A percentile compares a stretch with the other conserved stretches of the same genome.
Evolutionary conservation across 2,113 vertebrate genomes (phyloP).

Genomic region (Corvus cornix): DNA sequence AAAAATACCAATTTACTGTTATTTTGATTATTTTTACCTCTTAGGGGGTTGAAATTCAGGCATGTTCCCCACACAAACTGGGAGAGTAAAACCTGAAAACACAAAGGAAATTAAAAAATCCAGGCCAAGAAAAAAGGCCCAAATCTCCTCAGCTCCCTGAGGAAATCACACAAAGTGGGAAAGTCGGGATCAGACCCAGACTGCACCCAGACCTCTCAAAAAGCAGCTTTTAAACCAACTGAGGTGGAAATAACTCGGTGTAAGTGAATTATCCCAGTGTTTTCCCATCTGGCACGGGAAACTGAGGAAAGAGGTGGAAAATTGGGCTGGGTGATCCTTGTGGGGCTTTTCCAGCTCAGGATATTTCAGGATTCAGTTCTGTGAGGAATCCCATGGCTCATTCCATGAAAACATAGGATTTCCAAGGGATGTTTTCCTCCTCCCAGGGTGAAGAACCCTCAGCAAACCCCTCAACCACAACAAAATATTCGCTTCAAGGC

Average conservation of each 20-base stretch:
- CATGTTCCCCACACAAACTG: neutral
- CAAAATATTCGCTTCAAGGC: neutral
- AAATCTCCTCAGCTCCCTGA: neutral
- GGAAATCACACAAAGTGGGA: neutral
- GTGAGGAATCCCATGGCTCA: neutral
- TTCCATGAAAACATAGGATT: neutral
- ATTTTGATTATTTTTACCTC: neutral
- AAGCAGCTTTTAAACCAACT: neutral
- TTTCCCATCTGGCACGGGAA: neutral
- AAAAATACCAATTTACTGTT: neutral
- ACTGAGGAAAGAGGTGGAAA: neutral
- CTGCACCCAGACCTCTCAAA: neutral
- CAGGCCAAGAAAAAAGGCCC: neutral
- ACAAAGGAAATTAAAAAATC: neutral
- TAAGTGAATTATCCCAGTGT: neutral
- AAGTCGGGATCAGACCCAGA: neutral
- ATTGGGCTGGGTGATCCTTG: neutral
- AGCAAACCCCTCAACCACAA: neutral
- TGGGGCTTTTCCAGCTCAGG: neutral
- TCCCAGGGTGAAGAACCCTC: neutral
- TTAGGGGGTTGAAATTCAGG: neutral
- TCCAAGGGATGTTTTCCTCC: neutral
- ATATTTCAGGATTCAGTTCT: neutral
- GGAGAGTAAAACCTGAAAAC: neutral
- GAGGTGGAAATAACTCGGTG: neutral